Conservation (phyloP, 1,140 invertebrate species). For the Nautilus pompilius region DNA sequence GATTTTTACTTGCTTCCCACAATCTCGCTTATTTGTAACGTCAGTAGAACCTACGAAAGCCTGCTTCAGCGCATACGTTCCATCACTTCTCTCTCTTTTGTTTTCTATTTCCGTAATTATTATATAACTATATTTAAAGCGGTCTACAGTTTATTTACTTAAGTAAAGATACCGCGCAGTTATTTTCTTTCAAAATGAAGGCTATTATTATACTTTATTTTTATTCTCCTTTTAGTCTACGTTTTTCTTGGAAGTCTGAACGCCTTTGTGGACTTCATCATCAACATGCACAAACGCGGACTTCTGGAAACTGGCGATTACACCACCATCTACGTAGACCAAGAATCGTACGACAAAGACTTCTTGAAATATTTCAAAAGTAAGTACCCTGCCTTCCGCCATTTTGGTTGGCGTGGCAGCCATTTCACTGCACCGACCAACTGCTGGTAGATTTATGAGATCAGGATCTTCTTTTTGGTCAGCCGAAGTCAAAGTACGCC, state of each 20-base stretch:
- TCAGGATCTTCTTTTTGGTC: too few relatives aligned
- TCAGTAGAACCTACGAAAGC: too few relatives aligned
- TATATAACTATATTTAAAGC: not conserved
- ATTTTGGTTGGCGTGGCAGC: too few relatives aligned
- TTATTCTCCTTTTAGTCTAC: slow-evolving; percentile 69
- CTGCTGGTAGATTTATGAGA: too few relatives aligned
- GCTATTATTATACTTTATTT: slow-evolving; percentile 2
- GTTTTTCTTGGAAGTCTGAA: slow-evolving; percentile 81
- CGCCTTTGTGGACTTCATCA: slow-evolving; percentile 84
- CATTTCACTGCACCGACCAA: too few relatives aligned
- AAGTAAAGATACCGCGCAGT: not conserved
- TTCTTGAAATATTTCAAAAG: slow-evolving; percentile 84
- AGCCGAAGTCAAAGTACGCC: too few relatives aligned
- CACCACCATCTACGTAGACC: slow-evolving; percentile 91
- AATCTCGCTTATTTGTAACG: too few relatives aligned
- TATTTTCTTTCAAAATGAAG: not conserved
- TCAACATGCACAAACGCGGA: slow-evolving; percentile 79
- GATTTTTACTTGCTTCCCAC: too few relatives aligned
- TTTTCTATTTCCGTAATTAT: not conserved
- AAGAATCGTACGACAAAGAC: slow-evolving; percentile 72
- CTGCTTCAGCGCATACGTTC: too few relatives aligned
- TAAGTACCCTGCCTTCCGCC: slow-evolving; percentile 71
- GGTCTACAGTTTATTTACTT: too few relatives aligned
- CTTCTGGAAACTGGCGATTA: slow-evolving; percentile 89
- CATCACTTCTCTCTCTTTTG: not conserved